Conservation (phyloP, 2,888 invertebrate species). For the Trypoxylon attenuatum region DNA sequence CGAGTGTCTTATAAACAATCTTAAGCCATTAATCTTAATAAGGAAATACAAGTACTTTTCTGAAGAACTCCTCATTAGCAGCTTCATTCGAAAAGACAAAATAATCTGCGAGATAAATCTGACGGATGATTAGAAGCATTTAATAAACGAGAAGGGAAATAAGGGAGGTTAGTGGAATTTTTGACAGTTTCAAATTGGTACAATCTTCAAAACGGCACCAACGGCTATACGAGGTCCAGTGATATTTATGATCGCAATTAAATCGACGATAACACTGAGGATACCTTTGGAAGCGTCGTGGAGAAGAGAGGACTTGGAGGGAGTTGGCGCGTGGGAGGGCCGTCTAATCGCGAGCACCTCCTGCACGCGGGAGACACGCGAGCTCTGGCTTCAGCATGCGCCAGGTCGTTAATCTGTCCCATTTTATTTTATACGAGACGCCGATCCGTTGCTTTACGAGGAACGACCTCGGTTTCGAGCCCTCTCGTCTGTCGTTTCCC, state of each 20-base stretch:
- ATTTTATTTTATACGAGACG: slow-evolving; percentile 59
- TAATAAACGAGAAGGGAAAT: no score
- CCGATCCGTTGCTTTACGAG: slow-evolving; percentile 60
- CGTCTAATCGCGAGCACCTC: slow-evolving; percentile 36
- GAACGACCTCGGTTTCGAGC: slow-evolving; percentile 47
- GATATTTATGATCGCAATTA: slow-evolving; percentile 71
- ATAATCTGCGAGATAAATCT: no score
- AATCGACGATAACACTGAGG: slow-evolving; percentile 60
- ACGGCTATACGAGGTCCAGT: no score
- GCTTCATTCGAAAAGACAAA: no score
- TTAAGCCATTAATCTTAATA: no score
- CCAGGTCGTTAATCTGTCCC: slow-evolving; percentile 56
- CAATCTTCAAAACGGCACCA: no score
- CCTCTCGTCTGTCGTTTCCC: slow-evolving; percentile 32
- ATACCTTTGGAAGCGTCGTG: slow-evolving; percentile 37
- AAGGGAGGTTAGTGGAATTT: no score
- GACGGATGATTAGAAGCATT: no score
- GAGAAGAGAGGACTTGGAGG: not conserved
- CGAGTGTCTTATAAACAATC: no score
- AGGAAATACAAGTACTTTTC: no score
- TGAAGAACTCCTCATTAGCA: no score
- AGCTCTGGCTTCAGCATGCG: slow-evolving; percentile 25
- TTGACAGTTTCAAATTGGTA: not conserved
- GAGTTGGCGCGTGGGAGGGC: slow-evolving; percentile 41
- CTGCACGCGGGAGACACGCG: slow-evolving; percentile 30